Conservation (phyloP, 1,140 invertebrate species). For the Drosophila ambigua region DNA sequence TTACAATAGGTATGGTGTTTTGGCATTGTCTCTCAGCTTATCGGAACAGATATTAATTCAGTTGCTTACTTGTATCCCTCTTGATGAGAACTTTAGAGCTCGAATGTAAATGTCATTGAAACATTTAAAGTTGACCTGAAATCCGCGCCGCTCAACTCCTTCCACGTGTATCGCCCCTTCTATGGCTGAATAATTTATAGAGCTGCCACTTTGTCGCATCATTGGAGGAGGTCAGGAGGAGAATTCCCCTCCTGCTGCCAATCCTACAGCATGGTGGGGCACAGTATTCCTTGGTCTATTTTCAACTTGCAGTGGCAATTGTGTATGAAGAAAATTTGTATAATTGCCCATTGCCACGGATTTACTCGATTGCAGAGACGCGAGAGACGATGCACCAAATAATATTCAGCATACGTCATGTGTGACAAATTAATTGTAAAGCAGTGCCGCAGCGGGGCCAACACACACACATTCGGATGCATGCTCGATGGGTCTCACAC, state of each 20-base stretch:
- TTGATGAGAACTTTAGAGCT: slow-evolving; percentile 42
- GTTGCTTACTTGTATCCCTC: slow-evolving; percentile 1
- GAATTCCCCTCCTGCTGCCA: background rate
- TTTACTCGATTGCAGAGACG: slow-evolving; percentile 73
- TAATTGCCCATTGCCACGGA: slow-evolving; percentile 80
- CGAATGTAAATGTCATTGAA: slow-evolving; percentile 53
- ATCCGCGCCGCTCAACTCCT: background rate
- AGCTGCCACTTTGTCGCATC: slow-evolving; percentile 61
- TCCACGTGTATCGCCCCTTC: background rate
- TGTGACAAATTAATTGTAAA: slow-evolving; percentile 78
- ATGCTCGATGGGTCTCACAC: background rate
- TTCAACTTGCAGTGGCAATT: slow-evolving; percentile 49
- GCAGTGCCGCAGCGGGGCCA: slow-evolving; percentile 44
- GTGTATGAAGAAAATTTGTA: slow-evolving; percentile 69
- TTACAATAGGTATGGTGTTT: too few relatives aligned
- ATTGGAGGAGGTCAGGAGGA: slow-evolving; percentile 69
- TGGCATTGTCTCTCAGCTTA: slow-evolving; percentile 7
- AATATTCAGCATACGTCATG: slow-evolving; percentile 56
- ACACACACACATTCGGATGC: slow-evolving; percentile 12
- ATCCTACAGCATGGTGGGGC: background rate
- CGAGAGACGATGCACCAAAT: slow-evolving; percentile 41
- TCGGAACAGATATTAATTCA: background rate
- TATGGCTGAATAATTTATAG: slow-evolving; percentile 54
- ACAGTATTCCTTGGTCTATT: slow-evolving; percentile 25
- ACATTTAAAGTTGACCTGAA: slow-evolving; percentile 64